phyloP scores from a whole-genome alignment of 2,113 vertebrate species.

The Ailuropoda melanoleuca region DNA sequence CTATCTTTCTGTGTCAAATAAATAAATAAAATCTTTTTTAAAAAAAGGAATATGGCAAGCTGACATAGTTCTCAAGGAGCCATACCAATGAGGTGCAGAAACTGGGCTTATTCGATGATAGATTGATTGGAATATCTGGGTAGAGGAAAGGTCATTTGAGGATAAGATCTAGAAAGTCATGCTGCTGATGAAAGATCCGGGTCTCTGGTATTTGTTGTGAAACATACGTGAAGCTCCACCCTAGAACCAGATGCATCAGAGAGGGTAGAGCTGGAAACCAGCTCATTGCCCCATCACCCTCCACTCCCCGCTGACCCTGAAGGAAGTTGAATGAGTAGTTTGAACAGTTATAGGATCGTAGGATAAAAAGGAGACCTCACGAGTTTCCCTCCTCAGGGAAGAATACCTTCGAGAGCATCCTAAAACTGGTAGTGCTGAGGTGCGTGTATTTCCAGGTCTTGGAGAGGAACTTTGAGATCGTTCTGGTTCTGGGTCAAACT shows the following conservation, averaged over 20 bases:
- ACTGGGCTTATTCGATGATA: not conserved
- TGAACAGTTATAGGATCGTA: not conserved
- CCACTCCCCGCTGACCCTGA: not conserved
- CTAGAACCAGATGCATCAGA: not conserved
- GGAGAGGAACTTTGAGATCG: not conserved
- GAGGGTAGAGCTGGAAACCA: not conserved
- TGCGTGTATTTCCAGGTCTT: not conserved
- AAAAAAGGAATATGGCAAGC: not conserved
- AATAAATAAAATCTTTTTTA: no score
- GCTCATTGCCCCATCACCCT: not conserved
- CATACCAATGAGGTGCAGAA: not conserved
- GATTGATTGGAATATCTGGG: not conserved
- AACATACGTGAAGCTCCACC: not conserved
- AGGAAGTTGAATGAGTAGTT: not conserved
- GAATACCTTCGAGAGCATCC: not conserved
- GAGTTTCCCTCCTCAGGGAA: not conserved
- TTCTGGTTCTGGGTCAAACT: not conserved
- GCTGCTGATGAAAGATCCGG: not conserved
- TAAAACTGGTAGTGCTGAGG: not conserved
- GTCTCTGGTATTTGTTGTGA: not conserved
- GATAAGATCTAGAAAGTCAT: not conserved
- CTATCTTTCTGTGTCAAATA: not conserved
- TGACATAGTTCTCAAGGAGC: not conserved
- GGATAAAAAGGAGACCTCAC: not conserved
- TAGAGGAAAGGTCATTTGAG: not conserved